These are phyloP conservation scores for Aphelinus atriplicis DNA, from an alignment of 1,140 invertebrate species.

Conservation along the genomic window DNA sequence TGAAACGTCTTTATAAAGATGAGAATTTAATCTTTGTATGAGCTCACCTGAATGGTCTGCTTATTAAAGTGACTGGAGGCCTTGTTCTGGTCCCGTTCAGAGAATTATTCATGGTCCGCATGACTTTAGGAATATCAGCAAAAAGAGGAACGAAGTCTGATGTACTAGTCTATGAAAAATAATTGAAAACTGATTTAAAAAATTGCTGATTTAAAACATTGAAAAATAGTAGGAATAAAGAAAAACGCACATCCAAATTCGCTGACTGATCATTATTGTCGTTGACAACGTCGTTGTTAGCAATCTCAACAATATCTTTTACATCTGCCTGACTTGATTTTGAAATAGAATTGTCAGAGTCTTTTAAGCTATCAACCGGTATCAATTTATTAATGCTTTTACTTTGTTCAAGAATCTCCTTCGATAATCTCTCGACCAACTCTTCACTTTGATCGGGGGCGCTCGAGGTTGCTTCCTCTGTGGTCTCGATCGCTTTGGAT, in stretches of 20 bases:
- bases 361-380: constrained; percentile 24
- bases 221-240: neutral
- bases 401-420: constrained; percentile 60
- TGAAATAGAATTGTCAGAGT: constrained; percentile 34
- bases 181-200: constrained; percentile 23
- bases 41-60: constrained; percentile 49
- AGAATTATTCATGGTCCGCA: constrained; percentile 32
- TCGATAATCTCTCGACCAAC: constrained; percentile 53
- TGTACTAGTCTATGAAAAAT: constrained; percentile 30
- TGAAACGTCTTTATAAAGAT: neutral
- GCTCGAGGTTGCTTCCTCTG: neutral
- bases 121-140: constrained; percentile 51
- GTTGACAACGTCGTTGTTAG: neutral
- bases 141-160: constrained; percentile 50
- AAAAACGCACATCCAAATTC: constrained; percentile 25
- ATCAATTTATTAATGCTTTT: constrained; percentile 49
- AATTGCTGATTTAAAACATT: neutral
- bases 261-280: constrained; percentile 3
- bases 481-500: neutral
- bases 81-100: constrained; percentile 36
- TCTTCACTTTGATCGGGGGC: constrained; percentile 38
- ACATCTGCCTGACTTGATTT: constrained; percentile 30
- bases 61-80: constrained; percentile 53
- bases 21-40: neutral
- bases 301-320: neutral